Percentiles rank a stretch among this genome's conserved stretches.
Conservation (phyloP, 2,888 invertebrate genomes). For the Sacculina carcini region DNA sequence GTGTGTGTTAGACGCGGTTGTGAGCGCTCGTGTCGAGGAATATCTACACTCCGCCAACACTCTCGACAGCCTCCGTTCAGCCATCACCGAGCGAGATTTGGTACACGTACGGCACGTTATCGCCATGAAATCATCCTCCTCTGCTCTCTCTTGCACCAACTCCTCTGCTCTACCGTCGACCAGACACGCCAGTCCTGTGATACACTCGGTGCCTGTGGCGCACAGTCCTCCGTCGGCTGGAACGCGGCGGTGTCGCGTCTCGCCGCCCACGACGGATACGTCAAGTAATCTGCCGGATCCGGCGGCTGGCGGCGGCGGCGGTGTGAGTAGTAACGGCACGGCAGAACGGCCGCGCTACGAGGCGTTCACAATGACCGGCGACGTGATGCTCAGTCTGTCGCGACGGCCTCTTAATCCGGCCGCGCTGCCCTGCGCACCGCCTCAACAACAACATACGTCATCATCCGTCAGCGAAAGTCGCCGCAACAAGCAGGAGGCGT, state of each 20-base stretch:
- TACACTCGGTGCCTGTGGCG: conserved; percentile 4
- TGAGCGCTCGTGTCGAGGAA: too few species aligned
- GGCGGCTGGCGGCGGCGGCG: conserved; percentile 5
- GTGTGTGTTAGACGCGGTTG: too few species aligned
- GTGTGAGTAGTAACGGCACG: neutral
- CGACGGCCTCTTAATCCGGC: conserved; percentile 27
- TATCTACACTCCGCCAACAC: conserved; percentile 21
- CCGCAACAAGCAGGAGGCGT: too few species aligned
- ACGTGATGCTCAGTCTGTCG: conserved; percentile 75
- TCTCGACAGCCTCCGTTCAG: conserved; percentile 17
- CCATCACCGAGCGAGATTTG: conserved; percentile 15
- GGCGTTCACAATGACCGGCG: conserved; percentile 93
- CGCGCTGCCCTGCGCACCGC: conserved; percentile 19
- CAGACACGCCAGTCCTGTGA: conserved; percentile 6
- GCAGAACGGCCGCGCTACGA: conserved; percentile 31
- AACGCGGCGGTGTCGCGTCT: neutral
- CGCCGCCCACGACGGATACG: neutral
- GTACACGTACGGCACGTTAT: conserved; percentile 14
- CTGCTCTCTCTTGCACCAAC: neutral
- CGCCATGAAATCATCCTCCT: conserved; percentile 11
- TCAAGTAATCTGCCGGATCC: conserved; percentile 7
- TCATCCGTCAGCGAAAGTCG: too few species aligned
- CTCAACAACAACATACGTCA: conserved; percentile 40
- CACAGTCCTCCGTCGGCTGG: neutral
- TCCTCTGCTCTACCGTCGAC: conserved; percentile 6